phyloP scores from a whole-genome alignment of 2,888 invertebrate genomes.

The Magallana nippona region DNA sequence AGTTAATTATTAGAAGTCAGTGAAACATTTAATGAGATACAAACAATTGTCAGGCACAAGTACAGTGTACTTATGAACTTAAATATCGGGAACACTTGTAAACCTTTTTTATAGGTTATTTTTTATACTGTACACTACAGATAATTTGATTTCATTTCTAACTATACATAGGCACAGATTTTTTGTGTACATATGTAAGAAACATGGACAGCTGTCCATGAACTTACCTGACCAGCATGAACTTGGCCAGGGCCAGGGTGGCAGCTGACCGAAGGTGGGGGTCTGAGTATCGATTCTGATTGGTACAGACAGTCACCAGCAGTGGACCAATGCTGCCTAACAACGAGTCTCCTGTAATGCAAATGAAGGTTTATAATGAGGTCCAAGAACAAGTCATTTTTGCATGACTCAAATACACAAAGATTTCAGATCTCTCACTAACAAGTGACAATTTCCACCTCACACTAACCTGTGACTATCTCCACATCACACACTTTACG shows the following conservation, averaged over 20 bases:
- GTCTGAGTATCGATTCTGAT: slow-evolving; percentile 85
- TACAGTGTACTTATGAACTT: no score
- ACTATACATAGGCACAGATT: not conserved
- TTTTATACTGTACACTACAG: no score
- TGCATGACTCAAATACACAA: no score
- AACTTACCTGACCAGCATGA: slow-evolving; percentile 83
- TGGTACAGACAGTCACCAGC: slow-evolving; percentile 80
- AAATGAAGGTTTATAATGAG: no score
- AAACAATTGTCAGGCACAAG: no score
- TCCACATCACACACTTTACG: slow-evolving; percentile 82
- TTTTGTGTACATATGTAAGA: not conserved
- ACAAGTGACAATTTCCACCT: not conserved
- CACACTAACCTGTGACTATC: slow-evolving; percentile 81
- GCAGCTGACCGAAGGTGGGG: slow-evolving; percentile 85
- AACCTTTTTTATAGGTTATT: no score
- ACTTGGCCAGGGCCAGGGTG: slow-evolving; percentile 86
- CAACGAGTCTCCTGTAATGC: slow-evolving; percentile 70
- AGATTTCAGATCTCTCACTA: no score
- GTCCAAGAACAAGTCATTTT: no score
- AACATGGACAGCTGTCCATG: not conserved
- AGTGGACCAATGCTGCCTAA: slow-evolving; percentile 78
- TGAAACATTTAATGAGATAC: no score
- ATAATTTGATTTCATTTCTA: no score
- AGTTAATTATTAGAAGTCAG: no score
- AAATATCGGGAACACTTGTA: no score